Conservation (phyloP, 2,113 vertebrate genomes). For the Acrocephalus kingi region DNA sequence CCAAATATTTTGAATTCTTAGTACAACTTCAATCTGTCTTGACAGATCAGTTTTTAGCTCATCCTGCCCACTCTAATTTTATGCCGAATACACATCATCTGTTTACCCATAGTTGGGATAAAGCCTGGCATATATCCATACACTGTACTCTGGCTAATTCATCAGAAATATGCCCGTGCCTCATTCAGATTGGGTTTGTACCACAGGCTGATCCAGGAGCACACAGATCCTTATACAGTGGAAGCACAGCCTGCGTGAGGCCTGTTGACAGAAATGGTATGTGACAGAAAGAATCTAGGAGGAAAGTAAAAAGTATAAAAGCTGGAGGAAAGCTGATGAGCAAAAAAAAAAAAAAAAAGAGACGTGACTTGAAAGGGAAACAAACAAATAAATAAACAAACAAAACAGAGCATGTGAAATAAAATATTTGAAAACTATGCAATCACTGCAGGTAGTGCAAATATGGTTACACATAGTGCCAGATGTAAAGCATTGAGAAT, state of each 20-base stretch:
- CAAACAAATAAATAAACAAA: background rate
- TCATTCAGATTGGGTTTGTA: constrained; percentile 6
- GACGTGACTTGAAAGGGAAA: background rate
- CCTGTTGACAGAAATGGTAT: background rate
- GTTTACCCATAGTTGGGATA: constrained; percentile 46
- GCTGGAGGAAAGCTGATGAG: background rate
- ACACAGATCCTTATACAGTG: background rate
- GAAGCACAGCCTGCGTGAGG: fast-evolving
- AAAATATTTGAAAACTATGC: background rate
- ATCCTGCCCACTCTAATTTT: constrained; percentile 64
- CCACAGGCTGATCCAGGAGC: background rate
- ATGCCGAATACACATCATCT: constrained; percentile 54
- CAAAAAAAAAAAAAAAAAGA: background rate
- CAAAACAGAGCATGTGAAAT: fast-evolving
- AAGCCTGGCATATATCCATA: constrained; percentile 51
- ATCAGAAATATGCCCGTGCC: background rate
- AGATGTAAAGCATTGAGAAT: background rate
- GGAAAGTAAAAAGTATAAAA: background rate
- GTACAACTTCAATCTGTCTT: constrained; percentile 69
- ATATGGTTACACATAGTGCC: fast-evolving
- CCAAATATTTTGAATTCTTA: constrained; percentile 69
- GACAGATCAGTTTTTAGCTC: constrained; percentile 68
- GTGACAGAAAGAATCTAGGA: constrained; percentile 1
- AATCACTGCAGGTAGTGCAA: background rate
- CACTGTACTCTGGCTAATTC: constrained; percentile 11